Conservation (phyloP, 1,140 invertebrate genomes). For the Argopecten irradians region DNA sequence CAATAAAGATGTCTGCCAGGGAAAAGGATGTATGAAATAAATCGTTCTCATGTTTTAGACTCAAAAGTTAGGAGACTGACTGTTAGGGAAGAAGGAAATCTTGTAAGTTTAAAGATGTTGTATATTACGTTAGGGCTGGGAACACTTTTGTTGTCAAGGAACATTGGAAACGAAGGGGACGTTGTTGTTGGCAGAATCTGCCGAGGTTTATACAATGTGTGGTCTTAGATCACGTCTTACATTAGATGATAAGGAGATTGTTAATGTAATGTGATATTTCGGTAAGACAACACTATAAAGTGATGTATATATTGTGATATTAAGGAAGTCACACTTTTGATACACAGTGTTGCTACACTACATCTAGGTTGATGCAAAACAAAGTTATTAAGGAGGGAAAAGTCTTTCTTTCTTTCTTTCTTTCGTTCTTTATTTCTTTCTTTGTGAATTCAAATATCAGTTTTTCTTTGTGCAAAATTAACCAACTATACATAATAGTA, state of each 20-base stretch:
- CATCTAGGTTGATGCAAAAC: too few species aligned
- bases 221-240: background rate
- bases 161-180: background rate
- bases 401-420: too few species aligned
- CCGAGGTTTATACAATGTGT: background rate
- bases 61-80: background rate
- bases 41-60: background rate
- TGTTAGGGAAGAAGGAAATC: background rate
- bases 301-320: background rate
- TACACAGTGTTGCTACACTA: too few species aligned
- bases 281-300: background rate
- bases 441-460: too few species aligned
- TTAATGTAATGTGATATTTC: background rate
- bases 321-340: too few species aligned
- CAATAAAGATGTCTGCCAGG: background rate
- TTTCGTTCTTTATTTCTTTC: too few species aligned
- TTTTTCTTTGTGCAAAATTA: too few species aligned
- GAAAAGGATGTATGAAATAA: background rate
- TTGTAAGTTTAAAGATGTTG: background rate
- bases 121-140: background rate
- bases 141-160: background rate
- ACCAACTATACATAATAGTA: too few species aligned
- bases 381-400: too few species aligned
- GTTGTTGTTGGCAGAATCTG: background rate
- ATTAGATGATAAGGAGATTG: background rate